phyloP scores from a whole-genome alignment of 1,140 invertebrate genomes.

The Phenacoccus solenopsis region DNA sequence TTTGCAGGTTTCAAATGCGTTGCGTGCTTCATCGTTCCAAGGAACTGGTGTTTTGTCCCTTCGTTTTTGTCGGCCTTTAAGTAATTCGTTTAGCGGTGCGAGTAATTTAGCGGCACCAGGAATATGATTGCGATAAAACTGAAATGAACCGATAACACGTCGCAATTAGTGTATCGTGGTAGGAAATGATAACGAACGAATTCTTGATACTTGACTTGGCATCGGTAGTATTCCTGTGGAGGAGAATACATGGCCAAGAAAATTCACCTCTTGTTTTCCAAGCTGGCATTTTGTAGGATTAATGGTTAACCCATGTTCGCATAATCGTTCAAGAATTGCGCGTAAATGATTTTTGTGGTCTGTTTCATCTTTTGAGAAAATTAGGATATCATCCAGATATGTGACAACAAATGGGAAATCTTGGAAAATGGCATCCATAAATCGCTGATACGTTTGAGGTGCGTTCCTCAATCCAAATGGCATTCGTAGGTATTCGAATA shows the following conservation, averaged over 20 bases:
- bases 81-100: too few species aligned
- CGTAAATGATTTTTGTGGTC: too few species aligned
- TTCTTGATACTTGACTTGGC: conserved; percentile 24
- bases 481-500: conserved; percentile 24
- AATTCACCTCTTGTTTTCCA: conserved; percentile 27
- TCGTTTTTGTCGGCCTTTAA: too few species aligned
- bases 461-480: conserved; percentile 21
- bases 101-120: too few species aligned
- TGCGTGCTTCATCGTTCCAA: too few species aligned
- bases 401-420: conserved; percentile 30
- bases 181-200: conserved; percentile 27
- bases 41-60: too few species aligned
- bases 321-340: conserved; percentile 28
- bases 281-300: conserved; percentile 31
- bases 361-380: conserved; percentile 30
- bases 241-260: conserved; percentile 30
- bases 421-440: conserved; percentile 20
- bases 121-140: conserved; percentile 32
- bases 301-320: too few species aligned
- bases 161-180: conserved; percentile 24
- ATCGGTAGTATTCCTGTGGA: conserved; percentile 26
- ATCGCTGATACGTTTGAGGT: conserved; percentile 21
- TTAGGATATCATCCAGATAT: conserved; percentile 33
- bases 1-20: too few species aligned
- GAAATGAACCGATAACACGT: conserved; percentile 30